Evolutionary conservation across 2,113 vertebrate species (phyloP), one percentile per base, ranked within the genome.

Genomic region (Rhinolophus ferrumequinum): DNA sequence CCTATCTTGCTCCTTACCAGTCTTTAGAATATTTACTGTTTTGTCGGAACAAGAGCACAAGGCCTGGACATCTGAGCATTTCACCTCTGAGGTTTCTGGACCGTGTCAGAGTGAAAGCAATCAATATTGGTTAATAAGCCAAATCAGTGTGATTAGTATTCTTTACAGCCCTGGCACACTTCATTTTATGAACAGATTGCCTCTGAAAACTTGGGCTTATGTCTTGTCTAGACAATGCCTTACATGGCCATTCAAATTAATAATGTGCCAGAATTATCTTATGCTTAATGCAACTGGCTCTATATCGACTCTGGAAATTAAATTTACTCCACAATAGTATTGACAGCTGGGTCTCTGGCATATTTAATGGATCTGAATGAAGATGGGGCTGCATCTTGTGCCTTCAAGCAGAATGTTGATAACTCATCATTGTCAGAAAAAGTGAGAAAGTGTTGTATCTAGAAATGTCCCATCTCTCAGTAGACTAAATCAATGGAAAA

Each of bases 281-380:
- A 98, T 96, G 97, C 97, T 98, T 99, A 99, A 99, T 98, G 98
- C 98, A 98, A 98, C 98, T 99, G 98, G 98, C 98, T 98, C 98
- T 97, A 94, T 99, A 99, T 99, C 99, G 98, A 99, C 98, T 99
- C 98, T 98, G 98, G 98, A 99, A 99, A 99, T 99, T 98, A 98
- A 99, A 99, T 99, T 99, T 98, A 98, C 98, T 98, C 96, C 97
- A 93, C 97, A 91, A 79, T 97, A 93, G 95, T 98, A 99, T 98
- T 99, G 99, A 98, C 99, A 99, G 98, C 98, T 98, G 99, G 64
- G 99, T 98, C 98, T 99, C 98, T 95, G 98, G 98, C 97, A 98
- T 98, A 98, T 98, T 98, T 99, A 99, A 99, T 99, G 98, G 98
- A 98, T 98, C 95, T 97, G 98, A 98, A 97, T 97, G 98, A 97